Percentiles rank a stretch among this genome's conserved stretches.
Evolutionary conservation across 2,888 invertebrate genomes (phyloP).

Genomic region (Malacosoma neustria): DNA sequence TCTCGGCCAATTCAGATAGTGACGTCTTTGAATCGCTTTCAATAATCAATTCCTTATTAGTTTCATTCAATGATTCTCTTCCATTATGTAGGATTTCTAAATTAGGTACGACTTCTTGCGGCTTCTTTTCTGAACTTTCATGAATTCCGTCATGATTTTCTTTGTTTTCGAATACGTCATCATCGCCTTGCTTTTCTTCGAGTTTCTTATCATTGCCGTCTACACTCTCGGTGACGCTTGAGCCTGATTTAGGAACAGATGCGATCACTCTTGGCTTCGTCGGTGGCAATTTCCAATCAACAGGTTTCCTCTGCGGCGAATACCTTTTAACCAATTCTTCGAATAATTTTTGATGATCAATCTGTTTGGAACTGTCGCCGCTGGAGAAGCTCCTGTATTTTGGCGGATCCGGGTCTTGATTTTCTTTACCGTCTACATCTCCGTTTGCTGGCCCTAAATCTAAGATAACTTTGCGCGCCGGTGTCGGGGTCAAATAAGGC

Average conservation of each 20-base stretch:
- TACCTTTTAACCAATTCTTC: conserved; percentile 62
- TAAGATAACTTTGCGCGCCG: conserved; percentile 46
- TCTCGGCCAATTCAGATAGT: conserved; percentile 49
- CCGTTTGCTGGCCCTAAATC: conserved; percentile 34
- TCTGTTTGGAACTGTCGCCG: conserved; percentile 35
- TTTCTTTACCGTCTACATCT: conserved; percentile 47
- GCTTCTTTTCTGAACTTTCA: conserved; percentile 15
- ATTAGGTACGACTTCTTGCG: conserved; percentile 21
- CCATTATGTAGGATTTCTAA: conserved; percentile 40
- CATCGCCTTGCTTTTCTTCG: conserved; percentile 32
- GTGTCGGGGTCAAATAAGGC: conserved; percentile 61
- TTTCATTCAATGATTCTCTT: conserved; percentile 22
- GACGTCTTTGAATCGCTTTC: conserved; percentile 40
- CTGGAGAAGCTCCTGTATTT: conserved; percentile 45
- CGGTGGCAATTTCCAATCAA: conserved; percentile 63
- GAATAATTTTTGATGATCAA: conserved; percentile 60
- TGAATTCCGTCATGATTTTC: conserved; percentile 21
- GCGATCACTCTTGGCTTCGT: conserved; percentile 60
- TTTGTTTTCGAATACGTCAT: conserved; percentile 50
- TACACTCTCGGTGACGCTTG: conserved; percentile 41
- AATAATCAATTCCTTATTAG: conserved; percentile 18
- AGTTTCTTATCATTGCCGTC: conserved; percentile 32
- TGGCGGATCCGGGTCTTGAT: conserved; percentile 37
- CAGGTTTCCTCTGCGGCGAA: conserved; percentile 60
- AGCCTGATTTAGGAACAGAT: conserved; percentile 56